phyloP scores from a whole-genome alignment of 2,888 invertebrate species.

The Pammene aurita region DNA sequence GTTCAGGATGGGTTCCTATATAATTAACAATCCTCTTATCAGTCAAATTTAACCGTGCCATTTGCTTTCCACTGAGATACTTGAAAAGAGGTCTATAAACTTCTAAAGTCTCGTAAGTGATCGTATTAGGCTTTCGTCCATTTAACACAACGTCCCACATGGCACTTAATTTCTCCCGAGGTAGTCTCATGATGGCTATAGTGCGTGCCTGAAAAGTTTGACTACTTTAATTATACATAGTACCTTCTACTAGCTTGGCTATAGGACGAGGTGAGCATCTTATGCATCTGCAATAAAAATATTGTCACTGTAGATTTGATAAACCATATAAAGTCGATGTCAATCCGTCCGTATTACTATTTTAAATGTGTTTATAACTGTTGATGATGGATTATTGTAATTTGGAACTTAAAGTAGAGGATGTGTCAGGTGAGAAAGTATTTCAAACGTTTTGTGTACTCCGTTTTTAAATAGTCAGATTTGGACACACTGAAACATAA shows the following conservation, averaged over 20 bases:
- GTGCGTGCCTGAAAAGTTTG: constrained; percentile 60
- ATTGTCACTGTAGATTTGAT: too few relatives aligned
- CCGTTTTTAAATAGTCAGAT: too few relatives aligned
- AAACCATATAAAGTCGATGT: too few relatives aligned
- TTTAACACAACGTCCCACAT: constrained; percentile 68
- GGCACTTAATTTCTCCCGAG: constrained; percentile 65
- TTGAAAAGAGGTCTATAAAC: constrained; percentile 71
- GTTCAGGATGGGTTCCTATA: constrained; percentile 71
- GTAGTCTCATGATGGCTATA: constrained; percentile 74
- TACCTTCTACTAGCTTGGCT: background rate
- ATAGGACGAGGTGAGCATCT: too few relatives aligned
- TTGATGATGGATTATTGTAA: too few relatives aligned
- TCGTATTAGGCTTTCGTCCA: constrained; percentile 42
- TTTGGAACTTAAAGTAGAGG: too few relatives aligned
- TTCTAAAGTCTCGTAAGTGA: constrained; percentile 61
- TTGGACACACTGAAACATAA: too few relatives aligned
- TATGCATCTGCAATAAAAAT: too few relatives aligned
- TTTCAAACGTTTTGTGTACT: too few relatives aligned
- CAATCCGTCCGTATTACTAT: too few relatives aligned
- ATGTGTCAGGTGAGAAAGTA: too few relatives aligned
- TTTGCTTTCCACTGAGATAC: constrained; percentile 68
- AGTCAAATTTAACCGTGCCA: constrained; percentile 65
- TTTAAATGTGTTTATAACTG: too few relatives aligned
- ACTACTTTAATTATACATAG: background rate
- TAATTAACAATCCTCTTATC: constrained; percentile 65